Conservation (phyloP, 2,888 invertebrate species). For the Aproaerema taeniolella region DNA sequence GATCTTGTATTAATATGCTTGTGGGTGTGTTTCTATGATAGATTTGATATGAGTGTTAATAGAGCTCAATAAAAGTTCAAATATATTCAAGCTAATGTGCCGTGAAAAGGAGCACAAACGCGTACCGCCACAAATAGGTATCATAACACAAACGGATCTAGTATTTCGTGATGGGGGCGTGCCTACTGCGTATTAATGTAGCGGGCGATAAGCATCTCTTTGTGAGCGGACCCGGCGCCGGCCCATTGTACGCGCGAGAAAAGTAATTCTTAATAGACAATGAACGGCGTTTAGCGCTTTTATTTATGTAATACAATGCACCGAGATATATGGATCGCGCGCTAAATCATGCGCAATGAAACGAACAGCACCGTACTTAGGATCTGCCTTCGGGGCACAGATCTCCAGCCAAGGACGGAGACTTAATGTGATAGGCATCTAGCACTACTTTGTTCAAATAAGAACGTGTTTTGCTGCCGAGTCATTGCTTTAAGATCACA, state of each 20-base stretch:
- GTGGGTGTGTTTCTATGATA: too few relatives aligned
- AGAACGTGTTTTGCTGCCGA: conserved; percentile 16
- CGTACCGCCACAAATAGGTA: conserved; percentile 11
- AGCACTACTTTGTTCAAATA: too few relatives aligned
- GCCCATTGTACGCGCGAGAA: conserved; percentile 67
- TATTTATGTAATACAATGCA: conserved; percentile 69
- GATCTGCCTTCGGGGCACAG: too few relatives aligned
- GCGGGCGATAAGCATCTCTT: conserved; percentile 25
- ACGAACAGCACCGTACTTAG: conserved; percentile 10
- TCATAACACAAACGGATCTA: conserved; percentile 39
- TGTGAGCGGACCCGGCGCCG: conserved; percentile 63
- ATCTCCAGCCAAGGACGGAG: too few relatives aligned
- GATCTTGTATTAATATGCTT: too few relatives aligned
- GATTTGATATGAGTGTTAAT: too few relatives aligned
- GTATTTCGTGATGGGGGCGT: conserved; percentile 70
- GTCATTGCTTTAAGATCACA: conserved; percentile 3
- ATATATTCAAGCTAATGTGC: conserved; percentile 18
- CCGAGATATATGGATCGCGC: conserved; percentile 49
- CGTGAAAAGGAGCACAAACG: conserved; percentile 15
- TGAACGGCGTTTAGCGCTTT: conserved; percentile 67
- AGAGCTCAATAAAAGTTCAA: too few relatives aligned
- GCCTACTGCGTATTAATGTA: conserved; percentile 65
- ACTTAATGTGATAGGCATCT: too few relatives aligned
- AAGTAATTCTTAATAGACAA: conserved; percentile 76
- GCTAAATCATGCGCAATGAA: conserved; percentile 31